Conservation (phyloP, 2,888 invertebrate genomes). For the Aphrophora alni region DNA sequence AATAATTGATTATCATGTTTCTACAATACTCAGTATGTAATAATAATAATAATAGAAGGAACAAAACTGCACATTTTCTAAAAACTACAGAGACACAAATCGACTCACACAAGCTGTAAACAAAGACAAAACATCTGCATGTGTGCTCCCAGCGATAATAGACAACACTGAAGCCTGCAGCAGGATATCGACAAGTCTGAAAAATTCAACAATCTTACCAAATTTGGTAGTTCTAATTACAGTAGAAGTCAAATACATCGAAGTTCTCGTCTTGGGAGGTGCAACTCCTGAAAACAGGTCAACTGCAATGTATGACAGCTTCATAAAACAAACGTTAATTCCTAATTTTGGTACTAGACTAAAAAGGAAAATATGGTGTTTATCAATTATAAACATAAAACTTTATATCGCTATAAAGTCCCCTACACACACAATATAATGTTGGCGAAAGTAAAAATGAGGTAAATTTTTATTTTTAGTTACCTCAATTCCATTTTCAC, state of each 20-base stretch:
- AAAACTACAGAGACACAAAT: neutral
- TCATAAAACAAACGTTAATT: too few species aligned
- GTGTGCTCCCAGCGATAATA: neutral
- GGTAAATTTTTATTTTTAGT: too few species aligned
- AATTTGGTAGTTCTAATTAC: constrained; percentile 46
- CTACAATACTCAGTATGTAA: too few species aligned
- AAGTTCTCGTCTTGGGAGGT: constrained; percentile 25
- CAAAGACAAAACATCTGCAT: neutral
- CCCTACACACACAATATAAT: too few species aligned
- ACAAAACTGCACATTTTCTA: neutral
- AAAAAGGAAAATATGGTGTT: too few species aligned
- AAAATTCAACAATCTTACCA: constrained; percentile 45
- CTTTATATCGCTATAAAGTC: too few species aligned
- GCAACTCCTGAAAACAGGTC: constrained; percentile 20
- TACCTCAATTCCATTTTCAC: too few species aligned
- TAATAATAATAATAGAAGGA: too few species aligned
- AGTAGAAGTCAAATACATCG: constrained; percentile 38
- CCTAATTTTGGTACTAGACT: too few species aligned
- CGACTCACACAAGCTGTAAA: neutral
- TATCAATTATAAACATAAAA: too few species aligned
- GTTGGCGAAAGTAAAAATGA: too few species aligned
- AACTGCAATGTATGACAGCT: neutral
- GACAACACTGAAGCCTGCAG: constrained; percentile 12
- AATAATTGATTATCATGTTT: too few species aligned
- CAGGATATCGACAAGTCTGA: neutral